Evolutionary conservation across 1,140 invertebrate species (phyloP), one percentile per base, ranked within the genome.

Genomic region (Akabosia matsudoensis): DNA sequence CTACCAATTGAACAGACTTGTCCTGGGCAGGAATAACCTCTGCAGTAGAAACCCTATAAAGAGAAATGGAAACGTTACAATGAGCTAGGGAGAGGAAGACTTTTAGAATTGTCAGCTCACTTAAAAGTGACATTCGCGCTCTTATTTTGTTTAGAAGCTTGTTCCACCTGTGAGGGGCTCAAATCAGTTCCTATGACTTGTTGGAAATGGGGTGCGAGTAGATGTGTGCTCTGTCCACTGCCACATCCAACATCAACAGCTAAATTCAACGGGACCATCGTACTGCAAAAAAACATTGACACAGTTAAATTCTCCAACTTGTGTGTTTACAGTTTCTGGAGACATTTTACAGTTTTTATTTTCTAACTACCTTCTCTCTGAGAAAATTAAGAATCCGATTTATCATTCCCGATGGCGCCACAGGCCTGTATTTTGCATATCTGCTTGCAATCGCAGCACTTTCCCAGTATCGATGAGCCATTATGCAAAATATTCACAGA

Each of bases 171-270:
- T 3, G 82, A 81, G 45, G 82, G 37, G 72, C 84, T 85, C 4
- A 83, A 78, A 79, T 87, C 86, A 52, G 85, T 79, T 0, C 86
- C 87, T 37, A 84, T 75, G 4, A 88, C 84, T 70, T 82, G 79
- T n/a, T 79, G 67, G 77, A 88, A 88, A 81, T 85, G 82, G 2
- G 83, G 81, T 31, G 83, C 77, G 31, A 87, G 78, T 1, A 84
- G 78, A 26, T 80, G 31, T 4, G 86, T 87, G 73, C 85, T 87
- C 79, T 87, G 86, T 22, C 87, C 87, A n/a, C 84, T 83, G 7
- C 78, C 78, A 82, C 86, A 87, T 0, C 86, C 87, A 16, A 88
- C 82, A 81, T 88, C 87, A 33, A 81, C 52, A n/a, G 82, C 83
- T 52, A 75, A 56, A 14, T 79, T 71, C 28, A 83, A 74, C 28